Percentiles rank a stretch among this genome's conserved stretches.
Conservation (phyloP, 1,140 invertebrate species). For the Drosophila parabipectinata region DNA sequence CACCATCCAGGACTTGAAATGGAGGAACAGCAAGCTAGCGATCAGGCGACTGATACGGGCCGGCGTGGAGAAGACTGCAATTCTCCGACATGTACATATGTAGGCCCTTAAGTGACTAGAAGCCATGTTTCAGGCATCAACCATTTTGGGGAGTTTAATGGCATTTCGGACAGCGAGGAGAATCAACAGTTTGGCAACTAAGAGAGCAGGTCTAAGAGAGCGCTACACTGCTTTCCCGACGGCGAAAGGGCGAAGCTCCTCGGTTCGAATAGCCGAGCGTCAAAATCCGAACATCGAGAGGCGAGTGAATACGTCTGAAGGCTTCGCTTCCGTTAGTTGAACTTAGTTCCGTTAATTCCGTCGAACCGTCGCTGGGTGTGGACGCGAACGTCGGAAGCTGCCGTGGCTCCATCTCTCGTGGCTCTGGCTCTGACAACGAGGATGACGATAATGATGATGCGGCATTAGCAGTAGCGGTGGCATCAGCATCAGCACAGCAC, state of each 20-base stretch:
- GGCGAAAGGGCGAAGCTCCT: slow-evolving; percentile 20
- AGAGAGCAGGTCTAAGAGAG: slow-evolving; percentile 27
- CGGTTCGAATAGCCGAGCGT: slow-evolving; percentile 12
- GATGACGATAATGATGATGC: slow-evolving; percentile 19
- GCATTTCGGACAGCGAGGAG: slow-evolving; percentile 12
- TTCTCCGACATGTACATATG: too few species aligned
- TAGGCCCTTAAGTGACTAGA: too few species aligned
- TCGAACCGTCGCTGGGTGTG: slow-evolving; percentile 47
- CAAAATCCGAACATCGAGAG: slow-evolving; percentile 5
- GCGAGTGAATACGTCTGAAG: slow-evolving; percentile 19
- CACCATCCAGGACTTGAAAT: too few species aligned
- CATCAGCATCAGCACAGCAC: not conserved
- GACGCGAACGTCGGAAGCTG: slow-evolving; percentile 49
- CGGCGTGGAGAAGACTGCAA: too few species aligned
- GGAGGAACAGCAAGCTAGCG: too few species aligned
- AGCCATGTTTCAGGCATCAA: too few species aligned
- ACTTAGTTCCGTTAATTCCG: slow-evolving; percentile 41
- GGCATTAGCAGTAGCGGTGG: slow-evolving; percentile 23
- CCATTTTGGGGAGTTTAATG: too few species aligned
- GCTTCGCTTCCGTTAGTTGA: not conserved
- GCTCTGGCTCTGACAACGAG: not conserved
- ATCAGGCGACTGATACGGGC: too few species aligned
- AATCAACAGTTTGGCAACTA: slow-evolving; percentile 76
- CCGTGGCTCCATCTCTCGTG: slow-evolving; percentile 14
- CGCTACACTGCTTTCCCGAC: slow-evolving; percentile 64